Evolutionary conservation across 2,888 invertebrate genomes (phyloP), one percentile per base, ranked within the genome.

Genomic region (Parnassius glacialis): DNA sequence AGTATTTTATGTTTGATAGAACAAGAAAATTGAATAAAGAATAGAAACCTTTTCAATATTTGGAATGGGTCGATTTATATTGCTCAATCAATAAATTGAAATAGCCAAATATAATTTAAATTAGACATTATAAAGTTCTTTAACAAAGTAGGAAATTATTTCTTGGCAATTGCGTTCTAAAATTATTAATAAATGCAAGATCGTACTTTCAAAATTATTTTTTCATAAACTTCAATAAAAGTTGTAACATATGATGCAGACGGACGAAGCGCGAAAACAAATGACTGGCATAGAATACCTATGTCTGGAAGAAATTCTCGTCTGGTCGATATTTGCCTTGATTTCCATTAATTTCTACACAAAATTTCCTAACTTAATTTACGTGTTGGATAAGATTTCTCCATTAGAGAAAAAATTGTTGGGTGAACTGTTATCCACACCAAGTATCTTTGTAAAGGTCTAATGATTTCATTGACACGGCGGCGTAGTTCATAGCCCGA

Each of bases 401-500:
- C 50, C 12, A 43, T 20, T 13, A 65, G 55, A 20, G 65, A 70
- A 62, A 62, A 52, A 59, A n/a, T 43, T 44, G 53, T 62, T 55
- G 57, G 66, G 56, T 60, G 65, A 69, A 62, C 66, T 67, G 60
- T 48, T 48, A 57, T 68, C 61, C 63, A 67, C 69, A 57, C 48
- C 69, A 67, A 69, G 57, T 61, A 42, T 47, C 52, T 53, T 50
- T 65, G 61, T 72, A 67, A 72, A 75, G 76, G 75, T 74, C 53
- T 53, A 48, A 80, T 77, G 74, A 71, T 68, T 68, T 59, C 73
- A 78, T 74, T 74, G 78, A 74, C 74, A 69, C 75, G 79, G 76
- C 79, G 73, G 76, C 79, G 73, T 72, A 73, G 83, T 82, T 83
- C 78, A 71, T 69, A 77, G 78, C 74, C 76, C 77, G 76, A 71